phyloP scores from a whole-genome alignment of 2,113 vertebrate species.

The Pogonocichla stellata region DNA sequence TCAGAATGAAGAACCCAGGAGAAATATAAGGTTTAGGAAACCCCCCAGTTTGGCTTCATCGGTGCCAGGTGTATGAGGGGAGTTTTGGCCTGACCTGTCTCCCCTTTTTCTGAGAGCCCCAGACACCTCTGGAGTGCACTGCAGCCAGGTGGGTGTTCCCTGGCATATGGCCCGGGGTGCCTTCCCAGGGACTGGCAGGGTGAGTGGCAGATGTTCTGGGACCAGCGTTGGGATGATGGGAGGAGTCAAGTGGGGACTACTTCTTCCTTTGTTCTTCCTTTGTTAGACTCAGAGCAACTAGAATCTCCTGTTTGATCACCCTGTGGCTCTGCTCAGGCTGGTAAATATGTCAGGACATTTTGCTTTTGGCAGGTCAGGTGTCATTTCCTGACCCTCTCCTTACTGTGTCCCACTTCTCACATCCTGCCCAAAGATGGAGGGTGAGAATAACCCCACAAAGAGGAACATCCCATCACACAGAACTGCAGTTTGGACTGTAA shows the following conservation, averaged over 20 bases:
- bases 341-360: neutral
- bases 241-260: neutral
- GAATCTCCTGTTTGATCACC: rapidly evolving
- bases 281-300: neutral
- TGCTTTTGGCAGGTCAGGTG: rapidly evolving
- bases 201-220: rapidly evolving
- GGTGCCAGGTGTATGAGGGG: neutral
- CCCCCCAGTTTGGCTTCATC: neutral
- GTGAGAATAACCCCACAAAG: rapidly evolving
- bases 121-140: rapidly evolving
- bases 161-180: rapidly evolving
- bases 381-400: neutral
- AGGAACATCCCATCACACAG: neutral
- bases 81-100: neutral
- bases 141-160: neutral
- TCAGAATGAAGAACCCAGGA: neutral
- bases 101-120: neutral
- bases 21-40: neutral
- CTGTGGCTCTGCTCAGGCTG: neutral
- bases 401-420: neutral
- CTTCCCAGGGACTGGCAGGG: neutral
- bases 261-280: neutral
- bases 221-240: rapidly evolving
- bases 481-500: neutral
- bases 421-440: neutral